phyloP scores from a whole-genome alignment of 2,888 invertebrate species.

The Punctoribates punctum region DNA sequence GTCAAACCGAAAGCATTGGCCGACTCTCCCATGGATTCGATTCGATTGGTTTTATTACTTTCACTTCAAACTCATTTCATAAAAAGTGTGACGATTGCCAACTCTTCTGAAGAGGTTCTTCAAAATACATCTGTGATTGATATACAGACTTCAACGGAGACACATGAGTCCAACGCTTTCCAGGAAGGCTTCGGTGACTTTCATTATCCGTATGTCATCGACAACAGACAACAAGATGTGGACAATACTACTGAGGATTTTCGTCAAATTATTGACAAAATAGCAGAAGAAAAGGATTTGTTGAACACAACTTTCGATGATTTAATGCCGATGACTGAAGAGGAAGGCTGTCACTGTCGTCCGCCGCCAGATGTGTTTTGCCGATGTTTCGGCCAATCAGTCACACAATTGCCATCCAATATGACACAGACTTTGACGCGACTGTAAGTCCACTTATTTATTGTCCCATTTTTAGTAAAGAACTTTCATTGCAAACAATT shows the following conservation, averaged over 20 bases:
- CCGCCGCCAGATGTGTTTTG: conserved; percentile 43
- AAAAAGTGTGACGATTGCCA: neutral
- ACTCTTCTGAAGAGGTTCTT: no score
- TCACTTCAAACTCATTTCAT: neutral
- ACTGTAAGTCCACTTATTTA: conserved; percentile 41
- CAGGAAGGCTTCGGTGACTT: neutral
- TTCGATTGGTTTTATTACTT: no score
- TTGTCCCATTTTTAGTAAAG: no score
- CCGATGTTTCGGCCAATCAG: conserved; percentile 43
- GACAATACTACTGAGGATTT: neutral
- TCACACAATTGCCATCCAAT: conserved; percentile 44
- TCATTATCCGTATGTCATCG: neutral
- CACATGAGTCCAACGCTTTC: neutral
- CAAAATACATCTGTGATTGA: no score
- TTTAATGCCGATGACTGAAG: neutral
- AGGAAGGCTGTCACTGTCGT: conserved; percentile 44
- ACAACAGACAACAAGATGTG: neutral
- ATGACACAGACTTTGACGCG: conserved; percentile 44
- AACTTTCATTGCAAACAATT: no score
- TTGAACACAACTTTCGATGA: neutral
- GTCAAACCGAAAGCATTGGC: no score
- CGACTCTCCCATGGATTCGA: no score
- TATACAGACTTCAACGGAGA: neutral
- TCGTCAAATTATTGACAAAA: neutral
- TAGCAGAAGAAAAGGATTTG: neutral